Evolutionary conservation across 1,140 invertebrate species (phyloP).

Genomic region (Diabrotica virgifera): DNA sequence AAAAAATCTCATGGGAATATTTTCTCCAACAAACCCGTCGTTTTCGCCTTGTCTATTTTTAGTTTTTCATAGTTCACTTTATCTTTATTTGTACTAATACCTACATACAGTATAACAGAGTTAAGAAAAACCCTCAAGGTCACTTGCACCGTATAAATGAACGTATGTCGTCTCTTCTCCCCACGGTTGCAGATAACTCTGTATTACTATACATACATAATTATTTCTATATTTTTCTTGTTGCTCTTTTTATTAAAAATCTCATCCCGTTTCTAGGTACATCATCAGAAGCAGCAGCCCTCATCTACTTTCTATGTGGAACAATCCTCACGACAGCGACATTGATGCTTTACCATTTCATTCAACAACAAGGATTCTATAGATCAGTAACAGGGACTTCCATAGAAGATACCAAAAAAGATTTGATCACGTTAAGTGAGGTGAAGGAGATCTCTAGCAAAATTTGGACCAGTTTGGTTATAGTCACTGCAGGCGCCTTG

Average conservation of each 20-base stretch:
- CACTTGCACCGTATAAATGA: too few species aligned
- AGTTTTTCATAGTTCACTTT: too few species aligned
- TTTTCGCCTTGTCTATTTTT: too few species aligned
- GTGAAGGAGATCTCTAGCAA: background rate
- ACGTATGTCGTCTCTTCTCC: too few species aligned
- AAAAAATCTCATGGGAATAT: too few species aligned
- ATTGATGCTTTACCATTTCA: slow-evolving; percentile 3
- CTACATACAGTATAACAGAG: too few species aligned
- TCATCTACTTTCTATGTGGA: slow-evolving; percentile 10
- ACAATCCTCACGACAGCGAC: slow-evolving; percentile 6
- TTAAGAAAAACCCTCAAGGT: too few species aligned
- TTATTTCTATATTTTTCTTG: too few species aligned
- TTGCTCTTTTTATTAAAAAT: background rate
- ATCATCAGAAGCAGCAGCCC: slow-evolving; percentile 13
- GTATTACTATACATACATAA: too few species aligned
- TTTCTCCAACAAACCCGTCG: too few species aligned
- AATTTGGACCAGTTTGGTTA: slow-evolving; percentile 17
- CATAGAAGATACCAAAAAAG: slow-evolving; percentile 10
- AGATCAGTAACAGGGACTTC: background rate
- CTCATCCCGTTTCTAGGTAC: slow-evolving; percentile 6
- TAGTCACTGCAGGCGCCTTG: slow-evolving; percentile 11
- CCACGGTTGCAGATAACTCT: too few species aligned
- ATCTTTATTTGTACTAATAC: too few species aligned
- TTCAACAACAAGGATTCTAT: slow-evolving; percentile 7
- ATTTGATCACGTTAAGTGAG: slow-evolving; percentile 9